Conservation (phyloP, 2,888 invertebrate species). For the Drosophila tripunctata region DNA sequence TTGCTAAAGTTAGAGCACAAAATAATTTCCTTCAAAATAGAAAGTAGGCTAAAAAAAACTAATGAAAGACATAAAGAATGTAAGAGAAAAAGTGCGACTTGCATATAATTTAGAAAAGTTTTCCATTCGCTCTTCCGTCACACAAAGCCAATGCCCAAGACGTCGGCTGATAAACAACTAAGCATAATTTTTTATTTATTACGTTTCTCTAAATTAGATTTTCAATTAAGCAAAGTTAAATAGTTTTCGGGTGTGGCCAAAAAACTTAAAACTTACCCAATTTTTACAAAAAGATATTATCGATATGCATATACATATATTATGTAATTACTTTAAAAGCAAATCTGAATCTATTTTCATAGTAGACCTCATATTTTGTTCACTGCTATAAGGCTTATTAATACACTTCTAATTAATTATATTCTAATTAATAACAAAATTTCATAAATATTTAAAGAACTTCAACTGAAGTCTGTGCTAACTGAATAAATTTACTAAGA, state of each 20-base stretch:
- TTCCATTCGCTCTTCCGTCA: slow-evolving; percentile 4
- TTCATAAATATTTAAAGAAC: no score
- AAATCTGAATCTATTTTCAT: no score
- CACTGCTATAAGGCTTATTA: no score
- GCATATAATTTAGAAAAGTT: slow-evolving; percentile 37
- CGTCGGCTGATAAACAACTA: slow-evolving; percentile 52
- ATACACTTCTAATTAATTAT: no score
- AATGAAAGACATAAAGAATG: slow-evolving; percentile 26
- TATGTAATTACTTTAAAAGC: no score
- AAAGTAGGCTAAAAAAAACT: slow-evolving; percentile 58
- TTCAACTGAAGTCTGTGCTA: no score
- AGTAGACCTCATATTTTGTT: no score
- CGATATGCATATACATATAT: no score
- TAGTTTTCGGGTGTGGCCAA: slow-evolving; percentile 34
- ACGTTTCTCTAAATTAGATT: slow-evolving; percentile 53
- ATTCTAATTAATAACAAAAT: no score
- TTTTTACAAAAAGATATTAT: no score
- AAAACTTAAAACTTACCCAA: no score
- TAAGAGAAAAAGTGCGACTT: slow-evolving; percentile 1
- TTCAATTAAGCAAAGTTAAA: slow-evolving; percentile 64
- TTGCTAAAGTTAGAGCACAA: slow-evolving; percentile 64
- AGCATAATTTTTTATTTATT: slow-evolving; percentile 50
- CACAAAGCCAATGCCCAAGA: slow-evolving; percentile 20
- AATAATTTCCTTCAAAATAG: slow-evolving; percentile 67
- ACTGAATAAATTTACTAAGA: no score